Evolutionary conservation across 2,888 invertebrate species (phyloP).

Genomic region (Ptilodon capucinus): DNA sequence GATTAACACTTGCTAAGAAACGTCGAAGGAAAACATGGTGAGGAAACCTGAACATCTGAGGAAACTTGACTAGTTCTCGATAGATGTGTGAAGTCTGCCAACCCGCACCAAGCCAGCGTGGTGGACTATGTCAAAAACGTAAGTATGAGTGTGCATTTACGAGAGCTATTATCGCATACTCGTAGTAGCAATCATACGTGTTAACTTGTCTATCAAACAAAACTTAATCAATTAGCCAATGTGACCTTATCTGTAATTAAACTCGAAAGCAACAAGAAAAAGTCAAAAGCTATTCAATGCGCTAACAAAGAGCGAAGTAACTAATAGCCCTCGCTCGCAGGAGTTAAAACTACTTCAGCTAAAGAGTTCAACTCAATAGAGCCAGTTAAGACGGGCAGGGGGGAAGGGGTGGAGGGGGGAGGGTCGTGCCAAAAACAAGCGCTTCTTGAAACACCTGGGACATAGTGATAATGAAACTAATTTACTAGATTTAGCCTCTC

Average conservation of each 20-base stretch:
- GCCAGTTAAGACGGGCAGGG: conserved; percentile 37
- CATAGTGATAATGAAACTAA: conserved; percentile 58
- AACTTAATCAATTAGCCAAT: background rate
- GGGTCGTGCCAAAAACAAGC: conserved; percentile 38
- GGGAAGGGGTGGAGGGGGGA: conserved; percentile 9
- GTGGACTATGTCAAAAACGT: too few relatives aligned
- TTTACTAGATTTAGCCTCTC: conserved; percentile 50
- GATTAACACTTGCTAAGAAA: too few relatives aligned
- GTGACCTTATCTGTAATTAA: background rate
- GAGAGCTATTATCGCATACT: too few relatives aligned
- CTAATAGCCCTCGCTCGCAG: conserved; percentile 31
- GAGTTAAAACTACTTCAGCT: conserved; percentile 40
- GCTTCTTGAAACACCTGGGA: conserved; percentile 50
- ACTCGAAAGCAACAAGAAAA: background rate
- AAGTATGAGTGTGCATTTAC: too few relatives aligned
- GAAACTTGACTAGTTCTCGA: too few relatives aligned
- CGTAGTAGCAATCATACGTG: background rate
- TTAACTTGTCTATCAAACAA: background rate
- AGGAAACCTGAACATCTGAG: too few relatives aligned
- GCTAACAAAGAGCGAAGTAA: conserved; percentile 32
- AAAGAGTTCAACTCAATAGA: conserved; percentile 54
- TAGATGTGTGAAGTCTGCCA: too few relatives aligned
- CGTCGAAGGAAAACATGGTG: too few relatives aligned
- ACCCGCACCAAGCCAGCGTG: too few relatives aligned
- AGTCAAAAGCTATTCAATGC: conserved; percentile 24